Percentiles rank a stretch among this genome's conserved stretches.
These are phyloP conservation scores for Agriotes lineatus DNA, from an alignment of 2,888 invertebrate species.

Conservation along the genomic window DNA sequence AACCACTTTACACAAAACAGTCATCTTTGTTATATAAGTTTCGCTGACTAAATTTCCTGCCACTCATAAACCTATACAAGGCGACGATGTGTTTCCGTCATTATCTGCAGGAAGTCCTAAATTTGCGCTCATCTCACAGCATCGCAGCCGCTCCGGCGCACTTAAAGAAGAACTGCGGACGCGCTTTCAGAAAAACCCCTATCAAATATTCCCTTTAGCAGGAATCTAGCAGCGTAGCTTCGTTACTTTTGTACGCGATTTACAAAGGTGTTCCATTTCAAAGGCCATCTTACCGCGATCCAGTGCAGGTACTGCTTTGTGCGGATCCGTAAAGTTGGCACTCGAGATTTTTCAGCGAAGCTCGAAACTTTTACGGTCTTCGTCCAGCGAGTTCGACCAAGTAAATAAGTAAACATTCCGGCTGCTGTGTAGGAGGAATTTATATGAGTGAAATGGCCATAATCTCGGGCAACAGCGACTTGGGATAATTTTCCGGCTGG, in stretches of 20 bases:
- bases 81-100: slow-evolving; percentile 34
- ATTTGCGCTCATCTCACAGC: slow-evolving; percentile 25
- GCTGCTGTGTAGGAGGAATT: no score
- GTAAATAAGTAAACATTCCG: no score
- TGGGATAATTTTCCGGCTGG: background rate
- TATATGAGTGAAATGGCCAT: background rate
- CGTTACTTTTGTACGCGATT: background rate
- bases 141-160: slow-evolving; percentile 1
- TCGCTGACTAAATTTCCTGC: slow-evolving; percentile 28
- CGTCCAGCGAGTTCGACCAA: no score
- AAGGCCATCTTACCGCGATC: background rate
- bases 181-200: background rate
- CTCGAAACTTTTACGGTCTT: background rate
- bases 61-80: slow-evolving; percentile 23
- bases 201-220: background rate
- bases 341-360: background rate
- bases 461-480: background rate
- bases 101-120: slow-evolving; percentile 36
- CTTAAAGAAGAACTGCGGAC: slow-evolving; percentile 14
- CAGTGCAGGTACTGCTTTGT: background rate
- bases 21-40: slow-evolving; percentile 10
- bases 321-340: background rate
- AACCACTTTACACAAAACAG: slow-evolving; percentile 7
- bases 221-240: background rate
- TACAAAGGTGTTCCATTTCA: background rate